Conservation (phyloP, 2,888 invertebrate species). For the Hipparchia sbordonii region DNA sequence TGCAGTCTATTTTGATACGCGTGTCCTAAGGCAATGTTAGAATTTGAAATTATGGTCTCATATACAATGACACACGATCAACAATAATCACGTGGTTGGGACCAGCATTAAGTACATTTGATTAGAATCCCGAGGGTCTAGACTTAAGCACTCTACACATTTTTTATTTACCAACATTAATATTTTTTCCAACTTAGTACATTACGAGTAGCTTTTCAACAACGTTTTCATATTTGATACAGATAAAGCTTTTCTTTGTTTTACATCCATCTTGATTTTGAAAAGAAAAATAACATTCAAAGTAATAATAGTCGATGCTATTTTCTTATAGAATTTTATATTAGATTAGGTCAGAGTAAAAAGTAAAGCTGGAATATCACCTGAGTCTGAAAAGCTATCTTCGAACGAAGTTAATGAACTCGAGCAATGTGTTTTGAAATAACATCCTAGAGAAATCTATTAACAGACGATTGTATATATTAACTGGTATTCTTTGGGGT, state of each 20-base stretch:
- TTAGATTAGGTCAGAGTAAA: slow-evolving; percentile 11
- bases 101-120: slow-evolving; percentile 2
- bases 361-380: slow-evolving; percentile 3
- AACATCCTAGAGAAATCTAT: background rate
- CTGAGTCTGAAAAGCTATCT: slow-evolving; percentile 32
- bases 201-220: background rate
- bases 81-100: slow-evolving; percentile 9
- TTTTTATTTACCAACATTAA: background rate
- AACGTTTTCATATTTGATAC: slow-evolving; percentile 1
- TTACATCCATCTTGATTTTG: background rate
- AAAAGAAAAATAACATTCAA: background rate
- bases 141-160: background rate
- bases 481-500: background rate
- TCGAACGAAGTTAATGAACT: slow-evolving; percentile 16
- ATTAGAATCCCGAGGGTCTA: background rate
- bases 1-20: too few relatives aligned
- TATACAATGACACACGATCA: background rate
- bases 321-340: slow-evolving; percentile 4
- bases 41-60: background rate
- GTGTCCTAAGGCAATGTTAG: too few relatives aligned
- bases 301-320: background rate
- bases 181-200: background rate
- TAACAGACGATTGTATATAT: background rate
- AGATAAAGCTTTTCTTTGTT: slow-evolving; percentile 8
- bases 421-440: slow-evolving; percentile 28